Conservation (phyloP, 2,797 vertebrate species). For the Periparus ater region DNA sequence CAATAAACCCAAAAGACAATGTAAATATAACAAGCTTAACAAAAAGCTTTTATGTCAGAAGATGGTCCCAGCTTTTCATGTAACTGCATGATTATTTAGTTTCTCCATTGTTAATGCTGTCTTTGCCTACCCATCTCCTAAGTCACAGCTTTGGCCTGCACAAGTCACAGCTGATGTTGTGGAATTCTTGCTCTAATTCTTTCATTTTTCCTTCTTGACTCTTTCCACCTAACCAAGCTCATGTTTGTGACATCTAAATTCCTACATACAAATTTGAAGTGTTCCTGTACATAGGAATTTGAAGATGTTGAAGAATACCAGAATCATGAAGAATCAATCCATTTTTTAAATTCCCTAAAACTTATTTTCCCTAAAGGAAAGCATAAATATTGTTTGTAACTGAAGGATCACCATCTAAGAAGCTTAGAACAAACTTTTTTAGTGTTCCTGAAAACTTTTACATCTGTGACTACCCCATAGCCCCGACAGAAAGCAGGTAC, state of each 20-base stretch:
- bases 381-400: not conserved
- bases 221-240: not conserved
- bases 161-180: not conserved
- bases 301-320: not conserved
- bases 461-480: not conserved
- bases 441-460: not conserved
- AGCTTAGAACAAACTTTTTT: not conserved
- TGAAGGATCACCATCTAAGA: not conserved
- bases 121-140: not conserved
- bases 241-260: not conserved
- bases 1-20: not conserved
- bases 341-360: not conserved
- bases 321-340: conserved; percentile 39
- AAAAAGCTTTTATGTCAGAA: not conserved
- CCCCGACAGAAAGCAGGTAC: not conserved
- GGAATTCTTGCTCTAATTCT: not conserved
- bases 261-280: not conserved
- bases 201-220: not conserved
- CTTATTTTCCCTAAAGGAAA: not conserved
- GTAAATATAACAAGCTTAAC: not conserved
- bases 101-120: not conserved
- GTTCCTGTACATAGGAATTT: not conserved
- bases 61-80: not conserved
- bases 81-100: not conserved
- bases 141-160: not conserved